These are phyloP conservation scores for Xerus rutilus DNA, from an alignment of 2,797 vertebrate genomes.

Conservation along the genomic window DNA sequence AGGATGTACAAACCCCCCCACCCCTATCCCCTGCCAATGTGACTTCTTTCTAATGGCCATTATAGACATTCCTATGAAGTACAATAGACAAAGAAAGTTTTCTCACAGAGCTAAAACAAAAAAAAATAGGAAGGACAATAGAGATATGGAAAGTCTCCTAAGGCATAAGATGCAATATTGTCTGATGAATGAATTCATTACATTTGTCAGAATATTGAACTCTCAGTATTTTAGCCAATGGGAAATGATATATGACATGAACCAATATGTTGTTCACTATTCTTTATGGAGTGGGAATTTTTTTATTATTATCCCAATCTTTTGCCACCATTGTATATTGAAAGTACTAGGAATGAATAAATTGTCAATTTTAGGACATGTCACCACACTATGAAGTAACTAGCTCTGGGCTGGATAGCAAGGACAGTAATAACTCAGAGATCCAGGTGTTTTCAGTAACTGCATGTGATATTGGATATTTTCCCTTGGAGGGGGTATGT, in stretches of 20 bases:
- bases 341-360: neutral
- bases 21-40: neutral
- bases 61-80: neutral
- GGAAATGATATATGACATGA: neutral
- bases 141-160: neutral
- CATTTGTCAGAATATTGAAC: neutral
- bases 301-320: slow-evolving; percentile 19
- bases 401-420: neutral
- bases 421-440: neutral
- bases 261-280: neutral
- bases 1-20: neutral
- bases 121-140: neutral
- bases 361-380: neutral
- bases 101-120: neutral
- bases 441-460: neutral
- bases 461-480: neutral
- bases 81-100: neutral
- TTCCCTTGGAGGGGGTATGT: neutral
- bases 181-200: neutral
- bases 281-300: slow-evolving; percentile 11
- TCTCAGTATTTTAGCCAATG: neutral
- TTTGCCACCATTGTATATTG: neutral
- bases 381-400: neutral
- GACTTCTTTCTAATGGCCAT: neutral
- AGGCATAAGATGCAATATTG: neutral